These are phyloP conservation scores for Adrianichthys oophorus DNA, from an alignment of 2,797 vertebrate species.

Conservation along the genomic window DNA sequence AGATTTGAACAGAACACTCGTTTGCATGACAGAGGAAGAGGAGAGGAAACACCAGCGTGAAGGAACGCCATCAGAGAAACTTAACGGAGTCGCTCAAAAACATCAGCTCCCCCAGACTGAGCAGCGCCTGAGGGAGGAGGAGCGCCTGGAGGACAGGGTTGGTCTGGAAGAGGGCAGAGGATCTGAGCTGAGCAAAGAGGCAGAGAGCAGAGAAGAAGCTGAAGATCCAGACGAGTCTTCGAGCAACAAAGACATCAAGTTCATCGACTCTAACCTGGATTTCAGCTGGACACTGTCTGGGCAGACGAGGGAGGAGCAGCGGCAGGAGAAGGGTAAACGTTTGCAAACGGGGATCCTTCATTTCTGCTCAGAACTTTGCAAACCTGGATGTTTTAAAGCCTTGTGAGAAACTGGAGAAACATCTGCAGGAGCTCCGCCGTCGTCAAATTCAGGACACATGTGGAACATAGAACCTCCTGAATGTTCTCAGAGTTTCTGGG, in stretches of 20 bases:
- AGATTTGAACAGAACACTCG: not conserved
- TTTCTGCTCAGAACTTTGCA: not conserved
- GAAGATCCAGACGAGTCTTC: slow-evolving; percentile 27
- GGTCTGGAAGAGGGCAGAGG: not conserved
- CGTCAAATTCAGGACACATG: too few relatives aligned
- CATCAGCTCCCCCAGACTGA: too few relatives aligned
- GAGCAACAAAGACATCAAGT: slow-evolving; percentile 42
- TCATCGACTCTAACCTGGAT: slow-evolving; percentile 49
- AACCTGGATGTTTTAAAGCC: not conserved
- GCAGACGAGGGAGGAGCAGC: slow-evolving; percentile 19
- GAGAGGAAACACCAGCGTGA: not conserved
- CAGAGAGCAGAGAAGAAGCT: not conserved
- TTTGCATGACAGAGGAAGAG: not conserved
- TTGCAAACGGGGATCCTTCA: not conserved
- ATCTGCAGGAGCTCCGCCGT: too few relatives aligned
- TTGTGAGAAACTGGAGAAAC: not conserved
- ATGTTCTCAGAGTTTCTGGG: too few relatives aligned
- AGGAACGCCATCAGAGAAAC: not conserved
- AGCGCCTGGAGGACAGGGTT: too few relatives aligned
- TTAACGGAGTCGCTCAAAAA: too few relatives aligned
- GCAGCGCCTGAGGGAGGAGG: too few relatives aligned
- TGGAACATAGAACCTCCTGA: too few relatives aligned
- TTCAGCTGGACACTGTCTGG: not conserved
- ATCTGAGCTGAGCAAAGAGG: not conserved
- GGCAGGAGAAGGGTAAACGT: slow-evolving; percentile 33